A percentile compares a stretch with the other conserved stretches of the same genome.
These are phyloP conservation scores for Corythornis cristatus DNA, from an alignment of 2,113 vertebrate genomes.

Conservation along the genomic window DNA sequence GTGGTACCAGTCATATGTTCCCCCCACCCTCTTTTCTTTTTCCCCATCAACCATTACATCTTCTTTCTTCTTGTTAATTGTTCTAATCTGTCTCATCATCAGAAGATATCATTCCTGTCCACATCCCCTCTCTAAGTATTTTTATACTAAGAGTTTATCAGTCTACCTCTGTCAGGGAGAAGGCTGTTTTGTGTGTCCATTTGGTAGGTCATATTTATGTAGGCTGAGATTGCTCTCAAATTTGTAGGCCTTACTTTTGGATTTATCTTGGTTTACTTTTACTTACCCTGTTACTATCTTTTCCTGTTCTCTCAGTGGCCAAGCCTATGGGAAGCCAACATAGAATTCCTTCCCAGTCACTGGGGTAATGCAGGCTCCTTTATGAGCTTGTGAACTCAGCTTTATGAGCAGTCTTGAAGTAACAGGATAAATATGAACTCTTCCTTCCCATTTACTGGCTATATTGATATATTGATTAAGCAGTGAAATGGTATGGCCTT, in stretches of 20 bases:
- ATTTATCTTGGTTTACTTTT: constrained; percentile 12
- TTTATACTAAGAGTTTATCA: neutral
- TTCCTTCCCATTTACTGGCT: neutral
- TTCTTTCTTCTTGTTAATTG: neutral
- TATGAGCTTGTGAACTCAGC: neutral
- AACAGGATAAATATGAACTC: neutral
- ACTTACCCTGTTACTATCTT: neutral
- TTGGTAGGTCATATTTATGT: neutral
- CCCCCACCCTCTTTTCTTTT: neutral
- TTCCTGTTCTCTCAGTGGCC: neutral
- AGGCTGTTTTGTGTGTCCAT: neutral
- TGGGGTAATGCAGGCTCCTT: neutral
- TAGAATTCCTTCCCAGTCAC: neutral
- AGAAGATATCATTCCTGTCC: neutral
- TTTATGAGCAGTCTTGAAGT: neutral
- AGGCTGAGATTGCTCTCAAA: constrained; percentile 7
- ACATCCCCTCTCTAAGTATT: neutral
- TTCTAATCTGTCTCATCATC: neutral
- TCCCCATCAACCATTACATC: neutral
- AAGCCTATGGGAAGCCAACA: neutral
- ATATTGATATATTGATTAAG: neutral
- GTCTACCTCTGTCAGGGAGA: neutral
- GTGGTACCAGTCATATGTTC: neutral
- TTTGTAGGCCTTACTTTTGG: neutral
- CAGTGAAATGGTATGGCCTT: neutral